Base-by-base conservation (phyloP, 2,888 invertebrate genomes). In the Xylota segnis region DNA sequence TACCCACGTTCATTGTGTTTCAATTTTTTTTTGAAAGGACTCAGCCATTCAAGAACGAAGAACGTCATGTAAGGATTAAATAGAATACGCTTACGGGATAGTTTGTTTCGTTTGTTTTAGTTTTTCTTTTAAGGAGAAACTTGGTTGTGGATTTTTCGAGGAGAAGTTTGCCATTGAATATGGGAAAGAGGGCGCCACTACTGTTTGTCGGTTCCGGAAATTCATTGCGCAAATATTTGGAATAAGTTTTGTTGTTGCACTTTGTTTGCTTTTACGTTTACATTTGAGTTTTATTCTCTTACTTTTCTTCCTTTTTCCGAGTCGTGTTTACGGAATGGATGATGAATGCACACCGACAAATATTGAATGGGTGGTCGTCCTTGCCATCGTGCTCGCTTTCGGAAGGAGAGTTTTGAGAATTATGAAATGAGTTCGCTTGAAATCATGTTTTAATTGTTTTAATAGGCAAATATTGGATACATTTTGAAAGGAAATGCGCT, bases 221-320 rank as follows among this genome's bases (percentile, higher is more conserved):
- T 78, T 83, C 83, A 70, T 78, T 78, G 83, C 78, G 68, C 83
- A 83, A 83, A 83, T 70, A 83, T 83, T 83, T 83, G 78, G 72
- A 83, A 78, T 78, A 78, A 78, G 74, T 74, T 74, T 74, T 37
- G 65, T 66, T 77, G 66, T 56, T 72, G 59, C 56, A 75, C 43
- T 76, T 71, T 47, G 32, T 50, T 65, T 50, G n/a, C 45, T 12
- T 52, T 40, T 52, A 12, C 27, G 43, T 54, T 74, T 34, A 23
- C 45, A 34, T 71, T 65, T 43, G 16, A 43, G 63, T 65, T 56
- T 43, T 12, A 43, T 32, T 56, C 34, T 66, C 27, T n/a, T 75
- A 54, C 18, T 37, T 54, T 14, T 14, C 47, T 54, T 9, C 5
- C 47, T 40, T 23, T 54, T 66, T 40, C 12, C 37, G 23, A 50